A percentile compares a stretch with the other conserved stretches of the same genome.
Evolutionary conservation across 2,113 vertebrate genomes (phyloP).

Genomic region (Eulemur macaco): DNA sequence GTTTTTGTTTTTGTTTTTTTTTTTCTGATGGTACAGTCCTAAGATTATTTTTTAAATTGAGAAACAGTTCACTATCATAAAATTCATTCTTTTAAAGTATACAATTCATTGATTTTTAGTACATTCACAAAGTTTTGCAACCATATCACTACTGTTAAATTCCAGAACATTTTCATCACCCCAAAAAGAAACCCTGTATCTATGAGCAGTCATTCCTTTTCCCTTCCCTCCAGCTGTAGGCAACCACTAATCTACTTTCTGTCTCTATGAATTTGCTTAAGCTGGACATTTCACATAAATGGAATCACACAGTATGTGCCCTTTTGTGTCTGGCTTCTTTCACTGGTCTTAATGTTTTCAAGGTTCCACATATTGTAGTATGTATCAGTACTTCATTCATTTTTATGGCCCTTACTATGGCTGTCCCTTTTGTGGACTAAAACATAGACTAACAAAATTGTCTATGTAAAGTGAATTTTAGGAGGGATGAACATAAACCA

Average conservation of each 20-base stretch:
- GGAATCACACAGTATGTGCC: not conserved
- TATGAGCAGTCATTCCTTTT: not conserved
- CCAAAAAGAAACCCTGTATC: not conserved
- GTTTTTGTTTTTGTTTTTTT: not conserved
- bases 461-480: not conserved
- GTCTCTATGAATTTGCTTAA: not conserved
- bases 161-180: not conserved
- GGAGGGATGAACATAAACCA: conserved; percentile 2
- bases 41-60: not conserved
- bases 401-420: not conserved
- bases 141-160: not conserved
- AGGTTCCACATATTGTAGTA: not conserved
- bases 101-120: not conserved
- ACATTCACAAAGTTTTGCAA: not conserved
- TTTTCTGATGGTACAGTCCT: not conserved
- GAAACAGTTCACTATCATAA: not conserved
- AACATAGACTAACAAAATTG: not conserved
- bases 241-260: not conserved
- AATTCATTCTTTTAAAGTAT: not conserved
- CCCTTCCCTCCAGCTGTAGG: not conserved
- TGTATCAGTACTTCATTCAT: not conserved
- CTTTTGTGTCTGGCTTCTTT: not conserved
- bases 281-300: not conserved
- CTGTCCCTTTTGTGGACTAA: not conserved
- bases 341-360: not conserved